Conservation (phyloP, 2,888 invertebrate genomes). For the Galerucella calmariensis region DNA sequence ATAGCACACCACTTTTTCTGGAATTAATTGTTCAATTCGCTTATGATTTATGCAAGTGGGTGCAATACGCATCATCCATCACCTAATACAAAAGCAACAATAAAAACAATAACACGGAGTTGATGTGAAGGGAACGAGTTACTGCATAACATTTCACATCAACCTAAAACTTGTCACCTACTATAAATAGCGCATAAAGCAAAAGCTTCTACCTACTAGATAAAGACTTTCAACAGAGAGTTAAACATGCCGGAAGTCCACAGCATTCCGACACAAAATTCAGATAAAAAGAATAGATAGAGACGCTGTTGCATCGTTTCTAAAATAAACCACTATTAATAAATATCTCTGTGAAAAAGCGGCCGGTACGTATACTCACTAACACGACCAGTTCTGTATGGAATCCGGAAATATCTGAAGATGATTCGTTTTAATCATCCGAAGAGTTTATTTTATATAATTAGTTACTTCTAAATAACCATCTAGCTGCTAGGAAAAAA, state of each 20-base stretch:
- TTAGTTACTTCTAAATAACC: constrained; percentile 7
- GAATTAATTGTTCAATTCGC: not conserved
- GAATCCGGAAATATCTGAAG: constrained; percentile 38
- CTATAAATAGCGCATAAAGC: constrained; percentile 38
- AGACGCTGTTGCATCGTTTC: constrained; percentile 43
- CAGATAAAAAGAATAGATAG: constrained; percentile 48
- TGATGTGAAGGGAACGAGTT: constrained; percentile 5
- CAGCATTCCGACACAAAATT: constrained; percentile 52
- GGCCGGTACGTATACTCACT: constrained; percentile 19
- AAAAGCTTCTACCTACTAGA: constrained; percentile 43
- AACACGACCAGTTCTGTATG: constrained; percentile 33
- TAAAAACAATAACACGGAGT: constrained; percentile 20
- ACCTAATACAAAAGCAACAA: constrained; percentile 5
- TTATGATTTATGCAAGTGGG: not conserved
- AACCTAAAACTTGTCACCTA: constrained; percentile 28
- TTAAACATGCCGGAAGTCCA: constrained; percentile 52
- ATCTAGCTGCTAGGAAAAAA: not conserved
- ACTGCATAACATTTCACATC: constrained; percentile 7
- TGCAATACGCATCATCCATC: not conserved
- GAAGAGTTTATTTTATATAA: constrained; percentile 12
- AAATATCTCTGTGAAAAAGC: constrained; percentile 41
- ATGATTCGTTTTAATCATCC: constrained; percentile 29
- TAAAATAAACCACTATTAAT: constrained; percentile 48
- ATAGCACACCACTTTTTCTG: not conserved
- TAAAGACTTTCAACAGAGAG: constrained; percentile 52